Evolutionary conservation across 1,140 invertebrate species (phyloP).

Genomic region (Tribolium castaneum): DNA sequence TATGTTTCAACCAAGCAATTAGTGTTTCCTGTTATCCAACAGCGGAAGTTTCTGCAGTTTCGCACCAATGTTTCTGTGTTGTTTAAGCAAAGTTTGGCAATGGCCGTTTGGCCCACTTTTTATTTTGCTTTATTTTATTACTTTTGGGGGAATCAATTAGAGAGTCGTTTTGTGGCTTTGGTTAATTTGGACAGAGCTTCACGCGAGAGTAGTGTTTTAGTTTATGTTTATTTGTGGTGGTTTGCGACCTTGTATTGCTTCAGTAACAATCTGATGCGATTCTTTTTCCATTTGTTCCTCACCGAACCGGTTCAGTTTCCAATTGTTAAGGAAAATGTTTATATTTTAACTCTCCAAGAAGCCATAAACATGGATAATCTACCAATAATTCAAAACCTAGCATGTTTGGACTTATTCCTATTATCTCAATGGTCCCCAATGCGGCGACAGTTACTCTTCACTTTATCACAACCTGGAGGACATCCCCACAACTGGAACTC

Average conservation of each 20-base stretch:
- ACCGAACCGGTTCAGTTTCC: conserved; percentile 75
- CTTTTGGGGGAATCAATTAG: conserved; percentile 66
- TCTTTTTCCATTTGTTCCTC: conserved; percentile 76
- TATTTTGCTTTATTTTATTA: conserved; percentile 73
- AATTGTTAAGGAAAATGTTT: conserved; percentile 63
- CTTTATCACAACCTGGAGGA: conserved; percentile 79
- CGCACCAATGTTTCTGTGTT: conserved; percentile 68
- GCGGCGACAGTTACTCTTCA: conserved; percentile 73
- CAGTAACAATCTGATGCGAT: conserved; percentile 75
- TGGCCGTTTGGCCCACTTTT: conserved; percentile 71
- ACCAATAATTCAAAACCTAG: conserved; percentile 77
- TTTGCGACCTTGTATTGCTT: conserved; percentile 75
- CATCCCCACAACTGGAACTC: conserved; percentile 85
- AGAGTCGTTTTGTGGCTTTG: conserved; percentile 58
- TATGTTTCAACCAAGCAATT: conserved; percentile 69
- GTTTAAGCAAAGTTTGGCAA: conserved; percentile 68
- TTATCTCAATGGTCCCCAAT: conserved; percentile 69
- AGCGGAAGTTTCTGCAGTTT: conserved; percentile 73
- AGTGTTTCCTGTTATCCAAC: conserved; percentile 75
- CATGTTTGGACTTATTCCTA: conserved; percentile 74
- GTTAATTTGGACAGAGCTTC: conserved; percentile 59
- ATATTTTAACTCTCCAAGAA: conserved; percentile 65
- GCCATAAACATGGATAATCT: conserved; percentile 69
- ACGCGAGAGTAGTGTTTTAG: conserved; percentile 65
- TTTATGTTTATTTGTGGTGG: conserved; percentile 75